phyloP scores from a whole-genome alignment of 2,888 invertebrate species.

The Seira musarum region DNA sequence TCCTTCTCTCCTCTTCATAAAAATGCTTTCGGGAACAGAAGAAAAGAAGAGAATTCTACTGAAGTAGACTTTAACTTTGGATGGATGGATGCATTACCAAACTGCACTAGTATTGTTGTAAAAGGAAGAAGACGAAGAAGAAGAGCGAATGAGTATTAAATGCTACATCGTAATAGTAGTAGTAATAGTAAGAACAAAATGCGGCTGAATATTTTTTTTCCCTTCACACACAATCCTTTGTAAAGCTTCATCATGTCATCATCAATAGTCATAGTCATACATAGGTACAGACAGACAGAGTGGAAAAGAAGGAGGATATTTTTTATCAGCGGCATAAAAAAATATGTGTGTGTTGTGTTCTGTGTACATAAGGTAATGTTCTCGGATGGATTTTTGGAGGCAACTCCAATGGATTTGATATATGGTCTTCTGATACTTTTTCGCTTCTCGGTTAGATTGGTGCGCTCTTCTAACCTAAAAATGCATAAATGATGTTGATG shows the following conservation, averaged over 20 bases:
- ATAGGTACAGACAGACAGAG: not conserved
- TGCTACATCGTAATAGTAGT: not conserved
- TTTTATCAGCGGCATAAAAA: slow-evolving; percentile 5
- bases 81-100: not conserved
- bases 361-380: slow-evolving; percentile 12
- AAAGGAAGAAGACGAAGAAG: no score
- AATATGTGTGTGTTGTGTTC: not conserved
- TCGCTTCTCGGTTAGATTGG: not conserved
- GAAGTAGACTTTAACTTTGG: not conserved
- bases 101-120: not conserved
- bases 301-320: slow-evolving; percentile 6
- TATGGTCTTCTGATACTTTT: slow-evolving; percentile 7
- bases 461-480: slow-evolving; percentile 13
- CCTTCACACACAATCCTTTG: not conserved
- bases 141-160: not conserved
- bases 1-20: slow-evolving; percentile 1
- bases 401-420: slow-evolving; percentile 15
- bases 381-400: slow-evolving; percentile 10
- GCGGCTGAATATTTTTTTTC: not conserved
- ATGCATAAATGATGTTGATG: not conserved
- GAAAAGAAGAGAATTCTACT: no score
- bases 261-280: slow-evolving; percentile 4
- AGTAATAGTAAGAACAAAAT: not conserved
- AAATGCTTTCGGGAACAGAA: not conserved
- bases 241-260: slow-evolving; percentile 15